A percentile compares a stretch with the other conserved stretches of the same genome.
Evolutionary conservation across 2,888 invertebrate species (phyloP).

Genomic region (Amphipyra berbera): DNA sequence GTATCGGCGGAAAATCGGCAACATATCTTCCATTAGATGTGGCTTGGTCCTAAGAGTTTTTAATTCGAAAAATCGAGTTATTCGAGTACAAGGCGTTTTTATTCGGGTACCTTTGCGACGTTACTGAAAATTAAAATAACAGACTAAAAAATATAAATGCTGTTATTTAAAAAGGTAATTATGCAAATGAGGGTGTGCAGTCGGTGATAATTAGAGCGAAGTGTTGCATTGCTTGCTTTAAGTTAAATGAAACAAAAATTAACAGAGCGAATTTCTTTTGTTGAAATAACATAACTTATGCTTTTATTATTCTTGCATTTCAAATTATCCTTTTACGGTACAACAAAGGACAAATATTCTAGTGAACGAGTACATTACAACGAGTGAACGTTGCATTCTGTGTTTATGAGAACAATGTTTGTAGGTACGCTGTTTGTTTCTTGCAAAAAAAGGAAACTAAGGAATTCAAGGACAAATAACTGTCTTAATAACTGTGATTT

Average conservation of each 20-base stretch:
- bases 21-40: too few species aligned
- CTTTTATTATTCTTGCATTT: constrained; percentile 13
- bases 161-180: constrained; percentile 44
- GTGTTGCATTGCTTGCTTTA: constrained; percentile 40
- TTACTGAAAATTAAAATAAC: neutral
- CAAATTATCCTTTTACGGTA: neutral
- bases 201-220: constrained; percentile 19
- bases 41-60: too few species aligned
- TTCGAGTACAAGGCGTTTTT: neutral
- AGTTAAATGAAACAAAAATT: constrained; percentile 22
- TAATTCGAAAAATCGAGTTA: too few species aligned
- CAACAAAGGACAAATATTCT: neutral
- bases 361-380: neutral
- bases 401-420: neutral
- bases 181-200: constrained; percentile 41
- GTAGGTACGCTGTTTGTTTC: too few species aligned
- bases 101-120: neutral
- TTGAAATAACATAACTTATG: neutral
- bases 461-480: too few species aligned
- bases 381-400: neutral
- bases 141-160: constrained; percentile 14
- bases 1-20: too few species aligned
- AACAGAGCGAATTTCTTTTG: constrained; percentile 20
- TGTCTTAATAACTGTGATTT: too few species aligned
- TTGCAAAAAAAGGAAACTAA: too few species aligned